Percentiles rank a stretch among this genome's conserved stretches.
Evolutionary conservation across 2,888 invertebrate species (phyloP).

Genomic region (Drosophila neotestacea): DNA sequence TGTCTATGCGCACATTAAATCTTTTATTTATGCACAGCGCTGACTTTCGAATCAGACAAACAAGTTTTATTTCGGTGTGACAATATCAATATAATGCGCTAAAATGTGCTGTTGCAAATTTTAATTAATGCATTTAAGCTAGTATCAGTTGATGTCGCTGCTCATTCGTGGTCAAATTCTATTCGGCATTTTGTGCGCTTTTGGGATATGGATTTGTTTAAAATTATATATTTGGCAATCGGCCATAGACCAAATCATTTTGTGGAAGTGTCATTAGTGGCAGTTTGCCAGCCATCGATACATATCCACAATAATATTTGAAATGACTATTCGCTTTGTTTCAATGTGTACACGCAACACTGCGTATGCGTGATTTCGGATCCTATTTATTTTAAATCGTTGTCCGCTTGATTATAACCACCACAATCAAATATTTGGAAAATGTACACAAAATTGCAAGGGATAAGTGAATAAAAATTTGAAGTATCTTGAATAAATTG

Average conservation of each 20-base stretch:
- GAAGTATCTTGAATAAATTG: conserved; percentile 20
- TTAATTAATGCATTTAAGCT: conserved; percentile 52
- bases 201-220: conserved; percentile 17
- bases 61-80: conserved; percentile 1
- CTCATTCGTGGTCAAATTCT: background rate
- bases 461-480: conserved; percentile 8
- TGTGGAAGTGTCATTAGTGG: conserved; percentile 27
- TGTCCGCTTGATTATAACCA: conserved; percentile 6
- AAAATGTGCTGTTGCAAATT: conserved; percentile 38
- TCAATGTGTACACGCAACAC: conserved; percentile 8
- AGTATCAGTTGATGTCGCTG: background rate
- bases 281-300: conserved; percentile 15
- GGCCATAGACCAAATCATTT: conserved; percentile 19
- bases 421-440: conserved; percentile 15
- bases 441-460: conserved; percentile 3
- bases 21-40: background rate
- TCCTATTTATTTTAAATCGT: conserved; percentile 29
- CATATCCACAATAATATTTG: conserved; percentile 6
- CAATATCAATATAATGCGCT: conserved; percentile 7
- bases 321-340: conserved; percentile 21
- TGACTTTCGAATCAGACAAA: background rate
- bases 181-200: conserved; percentile 23
- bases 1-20: background rate
- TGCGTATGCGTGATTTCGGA: conserved; percentile 32
- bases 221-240: conserved; percentile 23